Evolutionary conservation across 2,113 vertebrate species (phyloP), one percentile per base, ranked within the genome.

Genomic region (Ceuthmochares aereus): DNA sequence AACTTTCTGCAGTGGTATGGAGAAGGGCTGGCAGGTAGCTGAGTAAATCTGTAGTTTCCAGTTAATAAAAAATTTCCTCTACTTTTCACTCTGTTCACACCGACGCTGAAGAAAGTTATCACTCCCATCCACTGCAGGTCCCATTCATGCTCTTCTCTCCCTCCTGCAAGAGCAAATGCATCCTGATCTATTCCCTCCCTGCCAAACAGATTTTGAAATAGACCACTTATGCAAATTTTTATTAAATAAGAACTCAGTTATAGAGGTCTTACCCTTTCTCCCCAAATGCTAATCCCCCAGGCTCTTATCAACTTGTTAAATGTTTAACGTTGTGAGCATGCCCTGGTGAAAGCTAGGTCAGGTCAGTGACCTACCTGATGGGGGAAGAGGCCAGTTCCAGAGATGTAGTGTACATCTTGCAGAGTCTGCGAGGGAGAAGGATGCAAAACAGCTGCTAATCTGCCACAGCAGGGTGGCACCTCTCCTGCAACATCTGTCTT

Each of bases 301-400:
- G 47, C 37, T 78, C 55, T 88, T 93, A 80, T 59, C 90, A 90
- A 60, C 73, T 92, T 84, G 80, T 92, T 91, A 92, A 93, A 90
- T 70, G 64, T 84, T 84, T 95, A 72, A 75, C 72, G 59, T 75
- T 52, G 29, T 63, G 73, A 88, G 34, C 87, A 42, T n/a, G 52
- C 9, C 43, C 29, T 78, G 64, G 26, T 78, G 60, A 95, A 92
- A 95, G 37, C 43, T 64, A 43, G 37, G 47, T 89, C 80, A 89
- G 73, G 80, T 81, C 93, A 75, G 32, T 1, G 16, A 93, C 78
- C 83, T 93, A 36, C 32, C 42, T 63, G 47, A 17, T 3, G 6
- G 19, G 29, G 12, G 17, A 87, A 72, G 32, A 77, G 51, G 26
- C 45, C 10, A 27, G n/a, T 80, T 69, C 14, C 5, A 3, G 37